These are phyloP conservation scores for Bembecia ichneumoniformis DNA, from an alignment of 2,888 invertebrate species.

Conservation along the genomic window DNA sequence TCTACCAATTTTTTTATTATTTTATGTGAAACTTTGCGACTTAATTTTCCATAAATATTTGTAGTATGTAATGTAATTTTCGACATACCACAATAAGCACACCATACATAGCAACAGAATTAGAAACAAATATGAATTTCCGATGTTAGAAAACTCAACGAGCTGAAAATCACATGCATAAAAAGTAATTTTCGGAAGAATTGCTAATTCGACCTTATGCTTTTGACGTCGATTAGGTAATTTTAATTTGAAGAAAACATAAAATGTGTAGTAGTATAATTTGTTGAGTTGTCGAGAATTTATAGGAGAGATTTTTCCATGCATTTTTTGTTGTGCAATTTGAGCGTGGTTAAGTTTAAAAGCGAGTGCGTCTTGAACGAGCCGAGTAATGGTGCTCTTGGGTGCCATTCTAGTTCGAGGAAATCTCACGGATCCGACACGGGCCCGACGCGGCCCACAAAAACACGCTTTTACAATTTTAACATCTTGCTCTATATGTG, in stretches of 20 bases:
- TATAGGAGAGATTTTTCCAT: not conserved
- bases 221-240: constrained; percentile 16
- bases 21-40: too few species aligned
- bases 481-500: constrained; percentile 35
- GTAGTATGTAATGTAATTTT: too few species aligned
- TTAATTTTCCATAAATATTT: too few species aligned
- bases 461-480: constrained; percentile 43
- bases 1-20: too few species aligned
- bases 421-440: constrained; percentile 5
- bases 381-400: constrained; percentile 36
- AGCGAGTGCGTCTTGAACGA: constrained; percentile 36
- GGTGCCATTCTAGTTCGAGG: constrained; percentile 25
- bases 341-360: constrained; percentile 49
- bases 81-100: too few species aligned
- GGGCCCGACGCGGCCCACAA: constrained; percentile 14
- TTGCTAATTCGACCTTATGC: too few species aligned
- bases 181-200: too few species aligned
- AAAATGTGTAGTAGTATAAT: not conserved
- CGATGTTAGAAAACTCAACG: too few species aligned
- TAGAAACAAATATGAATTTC: too few species aligned
- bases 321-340: constrained; percentile 32
- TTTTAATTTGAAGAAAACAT: constrained; percentile 4
- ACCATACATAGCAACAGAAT: too few species aligned
- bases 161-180: too few species aligned
- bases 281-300: not conserved